Conservation (phyloP, 2,888 invertebrate genomes). For the Spilosoma lubricipeda region DNA sequence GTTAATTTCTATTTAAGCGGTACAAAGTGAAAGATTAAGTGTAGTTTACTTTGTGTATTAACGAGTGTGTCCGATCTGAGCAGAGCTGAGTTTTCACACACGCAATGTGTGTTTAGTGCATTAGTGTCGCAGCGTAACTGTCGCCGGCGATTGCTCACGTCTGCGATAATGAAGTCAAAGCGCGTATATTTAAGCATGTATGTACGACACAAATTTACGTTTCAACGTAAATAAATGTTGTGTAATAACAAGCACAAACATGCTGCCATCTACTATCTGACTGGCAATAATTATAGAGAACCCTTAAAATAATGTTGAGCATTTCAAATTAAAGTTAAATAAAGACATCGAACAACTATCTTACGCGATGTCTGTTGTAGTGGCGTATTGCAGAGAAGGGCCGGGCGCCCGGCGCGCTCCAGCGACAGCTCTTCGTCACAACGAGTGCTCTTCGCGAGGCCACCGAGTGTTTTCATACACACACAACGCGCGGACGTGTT, state of each 20-base stretch:
- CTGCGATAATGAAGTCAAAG: constrained; percentile 44
- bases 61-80: constrained; percentile 73
- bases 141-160: constrained; percentile 59
- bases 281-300: constrained; percentile 67
- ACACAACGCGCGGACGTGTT: constrained; percentile 84
- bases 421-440: constrained; percentile 80
- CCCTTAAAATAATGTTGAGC: constrained; percentile 64
- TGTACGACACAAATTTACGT: constrained; percentile 42
- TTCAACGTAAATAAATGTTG: constrained; percentile 51
- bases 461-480: constrained; percentile 84
- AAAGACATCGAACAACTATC: constrained; percentile 77
- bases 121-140: constrained; percentile 76
- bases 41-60: constrained; percentile 74
- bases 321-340: constrained; percentile 81
- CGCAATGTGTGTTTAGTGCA: constrained; percentile 70
- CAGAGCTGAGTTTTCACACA: constrained; percentile 79
- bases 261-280: constrained; percentile 53
- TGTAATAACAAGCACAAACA: constrained; percentile 67
- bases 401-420: constrained; percentile 48
- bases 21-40: constrained; percentile 83
- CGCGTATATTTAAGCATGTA: constrained; percentile 26
- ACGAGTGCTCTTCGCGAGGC: constrained; percentile 79
- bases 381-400: constrained; percentile 59
- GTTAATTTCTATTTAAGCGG: constrained; percentile 79
- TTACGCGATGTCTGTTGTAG: constrained; percentile 70